Base-by-base conservation (phyloP, 2,888 invertebrate species). In the Ichneumon xanthorius region DNA sequence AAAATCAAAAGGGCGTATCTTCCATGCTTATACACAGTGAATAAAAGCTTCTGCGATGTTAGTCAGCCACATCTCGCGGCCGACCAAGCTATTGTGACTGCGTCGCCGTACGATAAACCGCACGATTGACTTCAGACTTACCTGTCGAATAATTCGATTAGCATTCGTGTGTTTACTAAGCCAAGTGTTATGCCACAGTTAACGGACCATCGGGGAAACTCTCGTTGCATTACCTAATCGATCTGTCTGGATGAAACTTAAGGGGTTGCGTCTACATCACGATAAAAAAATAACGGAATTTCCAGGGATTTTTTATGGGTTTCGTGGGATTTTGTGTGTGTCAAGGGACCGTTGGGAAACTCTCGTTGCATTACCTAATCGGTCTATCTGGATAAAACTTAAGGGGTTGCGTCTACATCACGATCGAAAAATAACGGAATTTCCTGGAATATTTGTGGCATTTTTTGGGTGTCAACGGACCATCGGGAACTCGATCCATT, bases 311-410 rank as follows among this genome's bases (percentile, higher is more conserved):
- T 37, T 37, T 37, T 26, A 2, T 26, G 1, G 37, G 6, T 37
- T 37, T 26, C 2, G 6, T 5, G 33, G 33, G 0, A 0, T 37
- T 37, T 37, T 37, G 4, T 7, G 37, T 7, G 7, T 37, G 4
- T 33, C 33, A 30, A 33, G 5, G 9, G 33, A 16, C 30, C 14
- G 4, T 30, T 16, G 33, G 61, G 63, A 63, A 33, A 63, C 63
- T 61, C 58, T 61, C 63, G 33, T 63, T 63, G 63, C 63, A 63
- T n/a, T 63, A 33, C n/a, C 33, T 33, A n/a, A 63, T 33, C 63
- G 30, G 63, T 16, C 2, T 16, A 2, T 30, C 61, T 30, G 33
- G n/a, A 63, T 30, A n/a, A 33, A 63, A n/a, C 63, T 63, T 16
- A 7, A 33, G 33, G 7, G 61, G 61, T 14, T 30, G 5, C 30